Evolutionary conservation across 2,888 invertebrate species (phyloP), one percentile per base, ranked within the genome.

Genomic region (Tortrix viridana): DNA sequence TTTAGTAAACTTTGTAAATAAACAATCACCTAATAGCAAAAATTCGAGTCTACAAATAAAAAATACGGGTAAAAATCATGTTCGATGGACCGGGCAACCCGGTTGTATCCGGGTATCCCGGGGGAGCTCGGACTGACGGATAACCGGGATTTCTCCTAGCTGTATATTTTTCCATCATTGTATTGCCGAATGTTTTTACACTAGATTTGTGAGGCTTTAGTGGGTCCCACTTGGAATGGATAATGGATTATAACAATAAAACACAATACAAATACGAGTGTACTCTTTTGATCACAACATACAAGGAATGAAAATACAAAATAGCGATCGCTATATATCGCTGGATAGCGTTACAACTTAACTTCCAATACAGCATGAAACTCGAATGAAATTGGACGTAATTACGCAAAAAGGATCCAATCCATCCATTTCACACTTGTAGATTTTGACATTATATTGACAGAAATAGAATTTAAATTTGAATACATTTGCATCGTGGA

Each of bases 41-140:
- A 43, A 32, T 6, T 16, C 41, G 43, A 23, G 26, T n/a, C n/a
- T n/a, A 26, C 55, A 32, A 47, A 56, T 56, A 56, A 56, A 56
- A 56, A 46, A 47, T 47, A n/a, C 12, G 37, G 46, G n/a, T 47
- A 55, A 54, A 55, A 55, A 56, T 22, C 58, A 60, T 66, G 66
- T 69, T 67, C 68, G 68, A 69, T 71, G 67, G 69, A 72, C 70
- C 70, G 66, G 48, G 65, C 69, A 69, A 69, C 65, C 69, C 64
- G 64, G 62, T 55, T 60, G 67, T 62, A 61, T 57, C 67, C 66
- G 64, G 60, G 48, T 12, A 41, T 50, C 62, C 52, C 62, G 12
- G 19, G 56, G 62, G 62, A 57, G 44, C 14, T 44, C 46, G 55
- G 67, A 56, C 66, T 67, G 70, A 67, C 67, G 65, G 74, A 73